Conservation (phyloP, 2,888 invertebrate species). For the Notocelia uddmanniana region DNA sequence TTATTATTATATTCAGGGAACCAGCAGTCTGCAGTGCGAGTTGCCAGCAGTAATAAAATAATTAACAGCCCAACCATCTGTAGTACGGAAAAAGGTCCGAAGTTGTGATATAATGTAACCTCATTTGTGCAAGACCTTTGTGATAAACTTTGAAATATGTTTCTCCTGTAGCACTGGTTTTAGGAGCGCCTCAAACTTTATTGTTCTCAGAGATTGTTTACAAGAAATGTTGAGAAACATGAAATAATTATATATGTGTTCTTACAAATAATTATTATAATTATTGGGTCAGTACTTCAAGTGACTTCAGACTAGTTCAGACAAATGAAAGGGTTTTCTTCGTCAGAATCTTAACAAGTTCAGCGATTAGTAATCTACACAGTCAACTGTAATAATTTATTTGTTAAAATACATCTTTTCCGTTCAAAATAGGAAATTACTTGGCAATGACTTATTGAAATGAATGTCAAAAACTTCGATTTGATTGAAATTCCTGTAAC, state of each 20-base stretch:
- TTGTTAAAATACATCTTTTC: neutral
- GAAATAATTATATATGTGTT: neutral
- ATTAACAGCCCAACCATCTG: neutral
- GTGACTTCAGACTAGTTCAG: no score
- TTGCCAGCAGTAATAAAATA: slow-evolving; percentile 24
- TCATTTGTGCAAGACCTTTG: neutral
- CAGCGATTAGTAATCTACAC: no score
- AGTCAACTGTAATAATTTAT: no score
- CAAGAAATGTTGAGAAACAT: neutral
- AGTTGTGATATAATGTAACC: neutral
- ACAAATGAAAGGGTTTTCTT: no score
- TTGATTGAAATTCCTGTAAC: neutral
- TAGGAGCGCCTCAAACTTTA: neutral
- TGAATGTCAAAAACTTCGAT: neutral
- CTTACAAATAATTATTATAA: no score
- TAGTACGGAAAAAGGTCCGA: slow-evolving; percentile 10
- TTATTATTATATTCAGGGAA: neutral
- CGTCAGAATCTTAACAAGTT: no score
- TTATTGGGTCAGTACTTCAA: no score
- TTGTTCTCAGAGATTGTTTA: neutral
- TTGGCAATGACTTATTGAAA: neutral
- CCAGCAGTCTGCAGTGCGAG: neutral
- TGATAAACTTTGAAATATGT: neutral
- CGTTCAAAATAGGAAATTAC: neutral
- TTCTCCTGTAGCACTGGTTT: neutral